A percentile compares a stretch with the other conserved stretches of the same genome.
phyloP scores from a whole-genome alignment of 1,140 invertebrate genomes.

The Neomicropteryx cornuta region DNA sequence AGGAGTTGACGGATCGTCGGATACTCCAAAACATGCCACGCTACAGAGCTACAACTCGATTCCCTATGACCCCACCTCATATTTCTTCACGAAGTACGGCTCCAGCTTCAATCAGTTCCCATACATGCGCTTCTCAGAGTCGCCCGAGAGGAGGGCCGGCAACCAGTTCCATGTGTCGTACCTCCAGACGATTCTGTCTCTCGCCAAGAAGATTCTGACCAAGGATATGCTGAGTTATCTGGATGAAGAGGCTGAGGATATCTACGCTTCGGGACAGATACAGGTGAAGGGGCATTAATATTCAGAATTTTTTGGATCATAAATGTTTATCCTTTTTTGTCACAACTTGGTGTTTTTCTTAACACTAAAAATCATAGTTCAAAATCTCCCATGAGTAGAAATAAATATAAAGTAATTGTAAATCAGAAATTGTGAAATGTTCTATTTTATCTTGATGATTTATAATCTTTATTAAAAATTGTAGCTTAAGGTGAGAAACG shows the following conservation, averaged over 20 bases:
- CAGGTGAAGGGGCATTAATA: no score
- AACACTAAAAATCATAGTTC: no score
- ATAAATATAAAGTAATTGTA: no score
- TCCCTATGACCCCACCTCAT: slow-evolving; percentile 67
- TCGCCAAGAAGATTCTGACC: slow-evolving; percentile 80
- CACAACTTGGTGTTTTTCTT: no score
- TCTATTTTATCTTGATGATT: no score
- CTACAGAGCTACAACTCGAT: slow-evolving; percentile 53
- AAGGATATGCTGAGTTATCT: slow-evolving; percentile 73
- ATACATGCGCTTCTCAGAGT: slow-evolving; percentile 61
- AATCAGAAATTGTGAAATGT: no score
- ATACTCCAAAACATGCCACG: slow-evolving; percentile 38
- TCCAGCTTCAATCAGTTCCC: slow-evolving; percentile 86
- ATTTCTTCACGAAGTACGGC: slow-evolving; percentile 87
- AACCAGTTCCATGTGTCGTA: slow-evolving; percentile 62
- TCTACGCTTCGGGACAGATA: slow-evolving; percentile 49
- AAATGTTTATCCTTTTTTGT: no score
- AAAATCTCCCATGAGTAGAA: no score
- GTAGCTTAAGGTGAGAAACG: no score
- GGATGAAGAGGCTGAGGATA: slow-evolving; percentile 73
- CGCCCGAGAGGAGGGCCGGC: slow-evolving; percentile 47
- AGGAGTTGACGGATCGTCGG: slow-evolving; percentile 30
- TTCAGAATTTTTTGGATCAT: no score
- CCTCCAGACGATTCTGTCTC: slow-evolving; percentile 62
- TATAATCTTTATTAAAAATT: no score